These are phyloP conservation scores for Electrona antarctica DNA, from an alignment of 2,113 vertebrate species.

Conservation along the genomic window DNA sequence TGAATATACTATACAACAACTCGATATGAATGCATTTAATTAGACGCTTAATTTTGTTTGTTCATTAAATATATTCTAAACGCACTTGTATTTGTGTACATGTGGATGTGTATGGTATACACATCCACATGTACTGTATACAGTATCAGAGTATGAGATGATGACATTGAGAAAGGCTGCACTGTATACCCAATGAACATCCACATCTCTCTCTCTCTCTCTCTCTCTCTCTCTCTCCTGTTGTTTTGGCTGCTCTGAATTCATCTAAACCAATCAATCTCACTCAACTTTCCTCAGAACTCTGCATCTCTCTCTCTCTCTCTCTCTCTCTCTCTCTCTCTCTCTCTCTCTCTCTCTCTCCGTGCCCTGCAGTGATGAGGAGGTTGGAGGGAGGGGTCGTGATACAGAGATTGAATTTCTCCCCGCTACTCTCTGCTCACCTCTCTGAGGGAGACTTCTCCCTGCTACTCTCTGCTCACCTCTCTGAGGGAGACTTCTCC, in stretches of 20 bases:
- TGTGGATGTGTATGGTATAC: not conserved
- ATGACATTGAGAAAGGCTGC: not conserved
- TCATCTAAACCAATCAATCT: constrained; percentile 49
- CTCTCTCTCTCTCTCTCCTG: constrained; percentile 14
- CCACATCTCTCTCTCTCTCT: constrained; percentile 13
- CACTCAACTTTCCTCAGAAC: constrained; percentile 28
- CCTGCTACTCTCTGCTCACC: no score
- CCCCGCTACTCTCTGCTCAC: constrained; percentile 19
- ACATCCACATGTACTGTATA: not conserved
- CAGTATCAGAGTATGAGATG: not conserved
- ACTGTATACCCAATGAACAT: not conserved
- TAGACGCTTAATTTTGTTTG: not conserved
- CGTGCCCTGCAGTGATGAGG: no score
- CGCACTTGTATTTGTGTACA: not conserved
- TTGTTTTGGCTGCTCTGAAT: constrained; percentile 43
- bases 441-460: constrained; percentile 33
- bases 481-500: constrained; percentile 35
- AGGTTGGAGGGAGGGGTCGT: not conserved
- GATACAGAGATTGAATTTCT: constrained; percentile 17
- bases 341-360: no score
- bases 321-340: no score
- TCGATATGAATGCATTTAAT: not conserved
- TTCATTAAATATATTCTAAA: not conserved
- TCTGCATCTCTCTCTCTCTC: no score
- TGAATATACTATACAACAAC: not conserved